Evolutionary conservation across 2,797 vertebrate species (phyloP).

Genomic region (Merluccius polli): DNA sequence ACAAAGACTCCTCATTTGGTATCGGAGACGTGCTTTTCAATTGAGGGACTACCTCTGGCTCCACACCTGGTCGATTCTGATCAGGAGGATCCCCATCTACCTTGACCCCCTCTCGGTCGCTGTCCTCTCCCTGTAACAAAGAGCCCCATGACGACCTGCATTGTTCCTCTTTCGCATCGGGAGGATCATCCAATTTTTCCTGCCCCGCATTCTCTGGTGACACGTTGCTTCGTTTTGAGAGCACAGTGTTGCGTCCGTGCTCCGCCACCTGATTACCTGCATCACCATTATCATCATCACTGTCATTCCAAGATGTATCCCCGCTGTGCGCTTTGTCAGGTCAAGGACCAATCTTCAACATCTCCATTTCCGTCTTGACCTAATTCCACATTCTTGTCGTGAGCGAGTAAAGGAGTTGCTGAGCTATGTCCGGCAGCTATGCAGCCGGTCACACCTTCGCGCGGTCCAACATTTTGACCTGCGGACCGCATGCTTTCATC

Average conservation of each 20-base stretch:
- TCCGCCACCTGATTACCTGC: conserved; percentile 18
- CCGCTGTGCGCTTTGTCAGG: conserved; percentile 25
- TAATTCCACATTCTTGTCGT: conserved; percentile 24
- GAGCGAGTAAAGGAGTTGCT: conserved; percentile 12
- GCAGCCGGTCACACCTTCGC: conserved; percentile 7
- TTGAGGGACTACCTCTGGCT: conserved; percentile 3
- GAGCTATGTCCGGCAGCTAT: conserved; percentile 4
- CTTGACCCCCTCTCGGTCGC: conserved; percentile 32
- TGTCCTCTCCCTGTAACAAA: conserved; percentile 42
- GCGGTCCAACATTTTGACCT: conserved; percentile 13
- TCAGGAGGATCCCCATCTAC: conserved; percentile 13
- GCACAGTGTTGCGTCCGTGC: conserved; percentile 22
- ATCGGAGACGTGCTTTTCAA: conserved; percentile 18
- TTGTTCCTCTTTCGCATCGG: conserved; percentile 28
- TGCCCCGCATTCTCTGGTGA: conserved; percentile 1
- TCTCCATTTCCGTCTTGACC: conserved; percentile 31
- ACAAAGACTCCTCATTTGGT: conserved; percentile 31
- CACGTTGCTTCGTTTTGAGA: conserved; percentile 18
- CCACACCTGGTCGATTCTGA: conserved; percentile 19
- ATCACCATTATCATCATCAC: conserved; percentile 38
- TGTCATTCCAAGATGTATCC: conserved; percentile 39
- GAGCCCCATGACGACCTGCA: conserved; percentile 60
- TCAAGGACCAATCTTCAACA: conserved; percentile 34
- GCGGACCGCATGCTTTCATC: conserved; percentile 46
- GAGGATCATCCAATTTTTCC: conserved; percentile 10